Conservation (phyloP, 2,888 invertebrate genomes). For the Actias luna region DNA sequence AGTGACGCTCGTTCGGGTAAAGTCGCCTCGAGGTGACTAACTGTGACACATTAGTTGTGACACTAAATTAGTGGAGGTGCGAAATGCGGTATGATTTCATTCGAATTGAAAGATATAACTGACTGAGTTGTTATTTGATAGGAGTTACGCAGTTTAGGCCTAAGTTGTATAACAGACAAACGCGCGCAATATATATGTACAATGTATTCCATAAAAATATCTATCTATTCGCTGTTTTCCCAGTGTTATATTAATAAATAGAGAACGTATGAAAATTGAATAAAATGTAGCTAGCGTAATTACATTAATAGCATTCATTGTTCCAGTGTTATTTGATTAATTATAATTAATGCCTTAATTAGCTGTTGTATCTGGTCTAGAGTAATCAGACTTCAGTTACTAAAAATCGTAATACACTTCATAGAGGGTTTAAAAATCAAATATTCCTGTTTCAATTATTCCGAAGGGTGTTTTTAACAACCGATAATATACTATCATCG, state of each 20-base stretch:
- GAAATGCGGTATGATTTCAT: too few species aligned
- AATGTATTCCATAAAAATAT: not conserved
- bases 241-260: not conserved
- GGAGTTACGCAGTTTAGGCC: not conserved
- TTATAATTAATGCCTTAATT: not conserved
- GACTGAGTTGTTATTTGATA: not conserved
- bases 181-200: not conserved
- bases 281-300: slow-evolving; percentile 10
- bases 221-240: not conserved
- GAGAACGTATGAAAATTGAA: not conserved
- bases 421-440: not conserved
- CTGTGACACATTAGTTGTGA: too few species aligned
- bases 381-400: not conserved
- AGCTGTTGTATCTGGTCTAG: slow-evolving; percentile 1
- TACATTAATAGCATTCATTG: not conserved
- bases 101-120: not conserved
- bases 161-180: not conserved
- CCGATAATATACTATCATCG: not conserved
- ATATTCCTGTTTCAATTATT: slow-evolving; percentile 10
- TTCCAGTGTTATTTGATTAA: slow-evolving; percentile 8
- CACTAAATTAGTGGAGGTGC: too few species aligned
- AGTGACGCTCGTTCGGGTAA: too few species aligned
- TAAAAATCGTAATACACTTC: not conserved
- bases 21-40: too few species aligned
- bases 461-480: slow-evolving; percentile 4